Evolutionary conservation across 2,797 vertebrate genomes (phyloP).

Genomic region (Apodemus agrarius): DNA sequence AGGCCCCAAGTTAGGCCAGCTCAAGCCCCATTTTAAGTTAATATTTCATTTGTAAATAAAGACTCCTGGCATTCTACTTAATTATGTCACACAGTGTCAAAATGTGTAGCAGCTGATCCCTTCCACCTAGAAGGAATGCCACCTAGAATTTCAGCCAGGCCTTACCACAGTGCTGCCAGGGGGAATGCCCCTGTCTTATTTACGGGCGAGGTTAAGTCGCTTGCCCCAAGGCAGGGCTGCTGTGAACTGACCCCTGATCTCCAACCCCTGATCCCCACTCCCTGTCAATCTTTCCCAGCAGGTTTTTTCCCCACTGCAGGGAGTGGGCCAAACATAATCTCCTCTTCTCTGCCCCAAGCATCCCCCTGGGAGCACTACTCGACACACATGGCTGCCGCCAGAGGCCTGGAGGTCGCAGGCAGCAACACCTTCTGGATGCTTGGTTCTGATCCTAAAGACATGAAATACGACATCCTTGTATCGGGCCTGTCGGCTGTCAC

Average conservation of each 20-base stretch:
- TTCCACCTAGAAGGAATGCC: not conserved
- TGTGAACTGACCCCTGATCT: not conserved
- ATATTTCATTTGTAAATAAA: conserved; percentile 35
- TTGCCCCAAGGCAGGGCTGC: not conserved
- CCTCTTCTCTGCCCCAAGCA: not conserved
- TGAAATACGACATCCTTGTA: conserved; percentile 4
- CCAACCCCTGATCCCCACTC: not conserved
- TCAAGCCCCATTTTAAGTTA: not conserved
- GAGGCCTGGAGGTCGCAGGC: not conserved
- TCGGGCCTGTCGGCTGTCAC: conserved; percentile 3
- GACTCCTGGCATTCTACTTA: not conserved
- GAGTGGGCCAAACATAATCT: not conserved
- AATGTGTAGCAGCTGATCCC: not conserved
- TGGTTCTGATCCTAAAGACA: conserved; percentile 40
- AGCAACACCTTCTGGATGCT: not conserved
- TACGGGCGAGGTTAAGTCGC: not conserved
- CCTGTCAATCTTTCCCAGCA: not conserved
- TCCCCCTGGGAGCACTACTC: not conserved
- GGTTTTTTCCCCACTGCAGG: not conserved
- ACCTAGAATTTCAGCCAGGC: not conserved
- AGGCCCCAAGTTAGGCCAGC: not conserved
- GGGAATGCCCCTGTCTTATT: not conserved
- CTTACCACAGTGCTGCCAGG: not conserved
- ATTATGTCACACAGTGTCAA: not conserved
- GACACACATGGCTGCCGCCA: not conserved